Evolutionary conservation across 2,797 vertebrate genomes (phyloP).

Genomic region (Fundulus diaphanus): DNA sequence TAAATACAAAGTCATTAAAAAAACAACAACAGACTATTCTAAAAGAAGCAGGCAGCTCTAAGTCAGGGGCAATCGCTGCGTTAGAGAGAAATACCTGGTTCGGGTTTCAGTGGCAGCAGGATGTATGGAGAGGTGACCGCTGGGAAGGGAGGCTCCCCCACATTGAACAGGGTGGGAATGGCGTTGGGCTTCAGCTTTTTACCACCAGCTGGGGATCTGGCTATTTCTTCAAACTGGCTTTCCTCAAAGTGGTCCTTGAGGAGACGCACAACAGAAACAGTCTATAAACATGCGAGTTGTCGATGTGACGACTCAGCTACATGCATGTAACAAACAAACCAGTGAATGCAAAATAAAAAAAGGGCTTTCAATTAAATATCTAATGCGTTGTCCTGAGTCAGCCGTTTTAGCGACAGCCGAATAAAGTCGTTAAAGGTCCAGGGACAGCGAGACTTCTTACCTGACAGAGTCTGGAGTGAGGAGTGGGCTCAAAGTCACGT

Average conservation of each 20-base stretch:
- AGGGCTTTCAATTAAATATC: neutral
- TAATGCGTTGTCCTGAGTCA: too few relatives aligned
- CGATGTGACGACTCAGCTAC: neutral
- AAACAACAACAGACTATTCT: too few relatives aligned
- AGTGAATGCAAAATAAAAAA: neutral
- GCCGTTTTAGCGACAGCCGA: neutral
- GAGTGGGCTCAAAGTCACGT: slow-evolving; percentile 83
- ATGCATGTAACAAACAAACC: neutral
- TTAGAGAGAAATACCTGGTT: slow-evolving; percentile 71
- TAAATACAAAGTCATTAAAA: too few relatives aligned
- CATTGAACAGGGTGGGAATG: slow-evolving; percentile 82
- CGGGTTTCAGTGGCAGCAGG: slow-evolving; percentile 76
- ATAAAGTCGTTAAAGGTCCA: neutral
- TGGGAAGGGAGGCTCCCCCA: slow-evolving; percentile 79
- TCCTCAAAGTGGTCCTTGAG: slow-evolving; percentile 84
- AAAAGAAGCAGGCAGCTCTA: too few relatives aligned
- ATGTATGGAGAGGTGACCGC: slow-evolving; percentile 69
- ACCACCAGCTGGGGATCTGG: slow-evolving; percentile 83
- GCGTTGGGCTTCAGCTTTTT: slow-evolving; percentile 87
- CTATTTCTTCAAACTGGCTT: slow-evolving; percentile 86
- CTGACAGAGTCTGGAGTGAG: slow-evolving; percentile 85
- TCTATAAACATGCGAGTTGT: neutral
- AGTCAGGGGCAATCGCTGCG: neutral
- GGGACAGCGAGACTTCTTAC: slow-evolving; percentile 52
- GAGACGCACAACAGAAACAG: neutral